These are phyloP conservation scores for Mycteria americana DNA, from an alignment of 2,797 vertebrate genomes.

Conservation along the genomic window DNA sequence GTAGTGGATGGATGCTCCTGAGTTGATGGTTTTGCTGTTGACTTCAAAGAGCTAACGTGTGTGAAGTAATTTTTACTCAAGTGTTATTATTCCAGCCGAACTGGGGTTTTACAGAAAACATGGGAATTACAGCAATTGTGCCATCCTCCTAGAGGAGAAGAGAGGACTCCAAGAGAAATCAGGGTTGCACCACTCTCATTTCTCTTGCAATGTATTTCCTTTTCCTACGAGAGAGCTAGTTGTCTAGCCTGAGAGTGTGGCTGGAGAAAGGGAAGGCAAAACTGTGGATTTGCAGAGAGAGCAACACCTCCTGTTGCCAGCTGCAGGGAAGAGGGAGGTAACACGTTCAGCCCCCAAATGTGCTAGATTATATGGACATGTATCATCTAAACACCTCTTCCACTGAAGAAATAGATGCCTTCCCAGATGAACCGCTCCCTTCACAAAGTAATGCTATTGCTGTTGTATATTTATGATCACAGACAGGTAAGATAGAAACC, in stretches of 20 bases:
- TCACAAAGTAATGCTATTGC: neutral
- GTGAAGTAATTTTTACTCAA: neutral
- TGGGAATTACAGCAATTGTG: fast-evolving
- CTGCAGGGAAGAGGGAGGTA: neutral
- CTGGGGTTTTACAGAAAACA: neutral
- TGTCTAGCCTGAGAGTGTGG: neutral
- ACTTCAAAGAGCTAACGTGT: fast-evolving
- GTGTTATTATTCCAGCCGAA: neutral
- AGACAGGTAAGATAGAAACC: neutral
- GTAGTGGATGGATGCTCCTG: neutral
- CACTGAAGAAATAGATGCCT: neutral
- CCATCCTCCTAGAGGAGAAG: neutral
- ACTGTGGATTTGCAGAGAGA: neutral
- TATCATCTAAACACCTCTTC: neutral
- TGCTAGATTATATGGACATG: neutral
- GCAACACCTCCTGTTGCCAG: neutral
- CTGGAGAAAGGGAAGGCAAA: neutral
- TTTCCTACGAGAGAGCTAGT: neutral
- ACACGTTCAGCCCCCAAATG: neutral
- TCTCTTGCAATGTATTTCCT: neutral
- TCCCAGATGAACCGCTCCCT: neutral
- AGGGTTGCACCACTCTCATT: neutral
- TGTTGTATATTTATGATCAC: neutral
- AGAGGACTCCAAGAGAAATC: neutral
- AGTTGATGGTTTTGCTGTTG: neutral